These are phyloP conservation scores for Melanaphis sacchari DNA, from an alignment of 1,140 invertebrate species.

Conservation along the genomic window DNA sequence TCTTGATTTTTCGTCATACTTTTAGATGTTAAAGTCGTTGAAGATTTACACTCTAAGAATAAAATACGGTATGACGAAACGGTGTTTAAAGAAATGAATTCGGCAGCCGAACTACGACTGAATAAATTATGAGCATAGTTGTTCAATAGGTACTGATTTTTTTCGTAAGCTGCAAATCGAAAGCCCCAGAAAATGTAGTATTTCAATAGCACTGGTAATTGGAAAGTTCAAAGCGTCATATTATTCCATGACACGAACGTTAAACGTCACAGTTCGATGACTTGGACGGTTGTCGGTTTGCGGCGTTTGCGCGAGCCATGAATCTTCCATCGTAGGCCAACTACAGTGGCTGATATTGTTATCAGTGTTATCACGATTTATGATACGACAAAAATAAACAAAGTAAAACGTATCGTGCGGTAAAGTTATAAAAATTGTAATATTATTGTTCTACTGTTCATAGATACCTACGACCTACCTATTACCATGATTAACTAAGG, in stretches of 20 bases:
- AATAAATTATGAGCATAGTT: neutral
- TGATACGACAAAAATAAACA: no score
- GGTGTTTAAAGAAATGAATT: neutral
- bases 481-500: no score
- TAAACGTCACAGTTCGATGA: no score
- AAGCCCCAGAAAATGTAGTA: neutral
- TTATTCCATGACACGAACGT: neutral
- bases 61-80: neutral
- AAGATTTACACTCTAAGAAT: neutral
- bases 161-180: neutral
- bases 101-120: neutral
- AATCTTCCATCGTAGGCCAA: no score
- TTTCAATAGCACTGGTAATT: neutral
- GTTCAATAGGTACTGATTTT: neutral
- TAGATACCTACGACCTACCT: no score
- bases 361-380: no score
- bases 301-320: neutral
- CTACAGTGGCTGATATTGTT: no score
- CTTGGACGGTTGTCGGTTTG: neutral
- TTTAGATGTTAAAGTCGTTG: neutral
- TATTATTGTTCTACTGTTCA: no score
- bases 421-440: no score
- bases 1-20: constrained; percentile 15
- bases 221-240: neutral
- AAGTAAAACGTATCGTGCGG: no score